Percentiles rank a stretch among this genome's conserved stretches.
Evolutionary conservation across 2,113 vertebrate species (phyloP).

Genomic region (Myiopsitta monachus): DNA sequence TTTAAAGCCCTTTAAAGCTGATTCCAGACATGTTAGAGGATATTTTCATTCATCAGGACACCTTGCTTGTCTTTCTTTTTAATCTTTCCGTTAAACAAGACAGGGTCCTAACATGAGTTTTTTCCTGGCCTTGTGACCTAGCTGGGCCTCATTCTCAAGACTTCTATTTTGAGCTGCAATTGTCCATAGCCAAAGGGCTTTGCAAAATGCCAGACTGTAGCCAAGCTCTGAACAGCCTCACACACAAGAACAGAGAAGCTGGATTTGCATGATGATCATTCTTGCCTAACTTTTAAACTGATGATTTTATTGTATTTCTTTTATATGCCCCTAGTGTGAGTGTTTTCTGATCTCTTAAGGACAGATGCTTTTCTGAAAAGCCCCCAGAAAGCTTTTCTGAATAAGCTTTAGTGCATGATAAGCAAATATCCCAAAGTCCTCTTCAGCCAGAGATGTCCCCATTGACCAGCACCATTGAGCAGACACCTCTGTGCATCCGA

Average conservation of each 20-base stretch:
- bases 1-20: background rate
- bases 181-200: background rate
- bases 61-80: background rate
- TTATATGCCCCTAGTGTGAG: background rate
- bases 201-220: background rate
- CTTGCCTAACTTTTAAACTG: background rate
- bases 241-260: background rate
- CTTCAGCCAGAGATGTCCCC: background rate
- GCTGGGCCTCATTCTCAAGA: background rate
- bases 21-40: background rate
- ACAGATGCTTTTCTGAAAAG: background rate
- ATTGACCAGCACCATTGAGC: accelerated
- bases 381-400: background rate
- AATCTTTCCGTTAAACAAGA: background rate
- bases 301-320: background rate
- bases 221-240: background rate
- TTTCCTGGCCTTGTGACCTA: background rate
- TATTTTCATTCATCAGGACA: background rate
- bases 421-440: background rate
- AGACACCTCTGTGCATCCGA: background rate
- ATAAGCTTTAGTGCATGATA: background rate
- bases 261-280: background rate
- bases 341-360: background rate
- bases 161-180: background rate
- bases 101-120: background rate